phyloP scores from a whole-genome alignment of 2,113 vertebrate species.

The Scartelaos histophorus region DNA sequence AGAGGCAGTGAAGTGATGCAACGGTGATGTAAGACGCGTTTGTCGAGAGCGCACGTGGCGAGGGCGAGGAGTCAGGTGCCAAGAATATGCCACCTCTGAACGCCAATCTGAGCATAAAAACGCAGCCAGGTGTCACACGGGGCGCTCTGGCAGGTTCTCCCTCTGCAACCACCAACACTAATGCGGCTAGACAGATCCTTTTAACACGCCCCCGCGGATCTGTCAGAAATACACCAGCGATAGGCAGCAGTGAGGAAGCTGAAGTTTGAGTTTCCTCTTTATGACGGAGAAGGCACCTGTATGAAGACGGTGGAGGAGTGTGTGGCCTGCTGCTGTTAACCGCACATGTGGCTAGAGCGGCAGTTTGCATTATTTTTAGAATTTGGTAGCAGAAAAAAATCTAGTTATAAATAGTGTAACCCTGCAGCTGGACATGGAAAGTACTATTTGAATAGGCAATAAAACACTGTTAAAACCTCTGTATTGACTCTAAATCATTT shows the following conservation, averaged over 20 bases:
- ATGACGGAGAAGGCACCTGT: constrained; percentile 30
- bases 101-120: neutral
- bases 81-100: neutral
- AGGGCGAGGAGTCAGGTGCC: neutral
- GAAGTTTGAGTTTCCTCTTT: constrained; percentile 30
- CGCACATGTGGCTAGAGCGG: neutral
- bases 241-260: constrained; percentile 5
- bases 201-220: constrained; percentile 28
- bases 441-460: neutral
- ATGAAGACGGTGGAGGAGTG: constrained; percentile 24
- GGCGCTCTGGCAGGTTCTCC: constrained; percentile 20
- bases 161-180: constrained; percentile 29
- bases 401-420: neutral
- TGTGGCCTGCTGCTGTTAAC: constrained; percentile 34
- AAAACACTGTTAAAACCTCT: neutral
- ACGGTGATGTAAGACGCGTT: constrained; percentile 37
- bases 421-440: neutral
- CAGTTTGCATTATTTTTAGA: neutral
- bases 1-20: constrained; percentile 56
- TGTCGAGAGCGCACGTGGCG: constrained; percentile 17
- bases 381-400: no score
- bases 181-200: constrained; percentile 27
- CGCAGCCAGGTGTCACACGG: constrained; percentile 20
- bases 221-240: constrained; percentile 37
- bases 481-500: no score